These are phyloP conservation scores for Aplocera efformata DNA, from an alignment of 2,888 invertebrate genomes.

Conservation along the genomic window DNA sequence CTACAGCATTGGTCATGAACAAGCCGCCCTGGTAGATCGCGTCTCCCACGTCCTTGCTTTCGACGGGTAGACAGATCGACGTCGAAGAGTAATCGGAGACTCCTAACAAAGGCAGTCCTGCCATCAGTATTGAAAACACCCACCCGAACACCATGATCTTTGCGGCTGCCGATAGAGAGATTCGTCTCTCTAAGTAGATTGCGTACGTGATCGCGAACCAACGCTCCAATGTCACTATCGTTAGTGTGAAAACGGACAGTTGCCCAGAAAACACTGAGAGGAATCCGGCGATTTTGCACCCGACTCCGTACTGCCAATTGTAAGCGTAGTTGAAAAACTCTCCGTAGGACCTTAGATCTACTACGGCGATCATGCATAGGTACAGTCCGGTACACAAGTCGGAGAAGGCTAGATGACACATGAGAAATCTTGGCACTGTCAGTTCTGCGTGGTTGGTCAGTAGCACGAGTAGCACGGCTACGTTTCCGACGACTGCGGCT, in stretches of 20 bases:
- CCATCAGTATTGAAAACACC: slow-evolving; percentile 88
- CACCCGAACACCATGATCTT: slow-evolving; percentile 90
- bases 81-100: slow-evolving; percentile 94
- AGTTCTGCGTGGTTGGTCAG: slow-evolving; percentile 79
- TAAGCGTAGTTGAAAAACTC: slow-evolving; percentile 95
- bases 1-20: slow-evolving; percentile 87
- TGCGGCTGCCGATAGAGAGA: slow-evolving; percentile 86
- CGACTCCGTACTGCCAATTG: slow-evolving; percentile 91
- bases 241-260: slow-evolving; percentile 92
- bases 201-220: slow-evolving; percentile 93
- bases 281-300: slow-evolving; percentile 93
- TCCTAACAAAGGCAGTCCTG: slow-evolving; percentile 89
- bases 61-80: slow-evolving; percentile 92
- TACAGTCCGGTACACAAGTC: slow-evolving; percentile 94
- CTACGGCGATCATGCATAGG: slow-evolving; percentile 89
- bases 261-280: slow-evolving; percentile 93
- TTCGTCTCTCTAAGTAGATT: slow-evolving; percentile 89
- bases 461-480: slow-evolving; percentile 89
- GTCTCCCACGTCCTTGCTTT: slow-evolving; percentile 85
- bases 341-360: slow-evolving; percentile 91
- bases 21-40: slow-evolving; percentile 87
- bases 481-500: slow-evolving; percentile 90
- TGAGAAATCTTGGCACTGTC: slow-evolving; percentile 69
- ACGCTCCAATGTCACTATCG: slow-evolving; percentile 91
- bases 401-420: slow-evolving; percentile 90